A percentile compares a stretch with the other conserved stretches of the same genome.
Conservation (phyloP, 30 jellyfish, hydroid and myxozoan species). For the Aurelia sp. region DNA sequence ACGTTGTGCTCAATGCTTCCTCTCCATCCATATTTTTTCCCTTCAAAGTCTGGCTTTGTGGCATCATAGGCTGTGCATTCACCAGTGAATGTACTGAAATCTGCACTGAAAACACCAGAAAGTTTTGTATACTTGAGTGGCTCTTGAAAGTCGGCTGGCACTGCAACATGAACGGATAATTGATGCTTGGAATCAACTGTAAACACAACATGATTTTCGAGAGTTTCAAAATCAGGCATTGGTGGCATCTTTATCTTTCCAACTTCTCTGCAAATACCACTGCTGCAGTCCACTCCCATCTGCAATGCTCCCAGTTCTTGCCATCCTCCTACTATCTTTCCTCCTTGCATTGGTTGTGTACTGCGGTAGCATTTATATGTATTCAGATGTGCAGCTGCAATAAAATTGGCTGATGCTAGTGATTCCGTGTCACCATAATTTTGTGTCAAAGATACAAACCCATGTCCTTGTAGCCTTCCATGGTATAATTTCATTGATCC, state of each 20-base stretch:
- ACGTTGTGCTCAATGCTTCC: constrained; percentile 44
- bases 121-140: constrained; percentile 29
- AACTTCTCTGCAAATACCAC: constrained; percentile 45
- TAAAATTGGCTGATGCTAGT: constrained; percentile 34
- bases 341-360: neutral
- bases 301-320: constrained; percentile 41
- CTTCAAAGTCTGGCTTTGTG: constrained; percentile 19
- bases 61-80: constrained; percentile 35
- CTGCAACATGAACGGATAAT: constrained; percentile 26
- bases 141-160: constrained; percentile 29
- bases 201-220: constrained; percentile 51
- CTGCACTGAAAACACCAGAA: constrained; percentile 50
- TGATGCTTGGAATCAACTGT: constrained; percentile 50
- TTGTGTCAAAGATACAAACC: constrained; percentile 45
- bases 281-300: constrained; percentile 58
- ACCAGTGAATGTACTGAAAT: constrained; percentile 42
- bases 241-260: constrained; percentile 60
- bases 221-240: constrained; percentile 19
- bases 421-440: constrained; percentile 49
- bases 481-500: constrained; percentile 38
- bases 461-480: constrained; percentile 32
- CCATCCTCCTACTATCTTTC: constrained; percentile 28
- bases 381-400: constrained; percentile 42
- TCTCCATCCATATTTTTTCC: constrained; percentile 41
- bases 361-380: constrained; percentile 60